Conservation (phyloP, 2,797 vertebrate genomes). For the Onychomys arenicola region DNA sequence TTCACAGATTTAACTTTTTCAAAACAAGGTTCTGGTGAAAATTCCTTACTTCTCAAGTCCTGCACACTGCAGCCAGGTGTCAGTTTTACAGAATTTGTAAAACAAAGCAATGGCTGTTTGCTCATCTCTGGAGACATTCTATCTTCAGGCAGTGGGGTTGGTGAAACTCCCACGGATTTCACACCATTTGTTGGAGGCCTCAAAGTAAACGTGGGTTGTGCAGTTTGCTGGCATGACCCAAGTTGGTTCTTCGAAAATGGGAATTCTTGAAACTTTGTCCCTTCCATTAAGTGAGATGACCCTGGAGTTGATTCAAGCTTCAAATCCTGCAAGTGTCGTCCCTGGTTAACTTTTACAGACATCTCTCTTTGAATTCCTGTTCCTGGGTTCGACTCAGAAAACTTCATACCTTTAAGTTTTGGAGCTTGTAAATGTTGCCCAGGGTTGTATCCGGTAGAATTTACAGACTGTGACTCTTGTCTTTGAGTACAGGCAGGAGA, state of each 20-base stretch:
- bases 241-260: neutral
- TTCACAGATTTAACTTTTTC: neutral
- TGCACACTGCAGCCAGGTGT: no score
- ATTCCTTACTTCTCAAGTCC: no score
- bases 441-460: neutral
- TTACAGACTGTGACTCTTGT: neutral
- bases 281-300: constrained; percentile 42
- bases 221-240: constrained; percentile 58
- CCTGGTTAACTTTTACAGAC: neutral
- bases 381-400: constrained; percentile 39
- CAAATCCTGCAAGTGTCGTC: constrained; percentile 14
- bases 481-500: neutral
- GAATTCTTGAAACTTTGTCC: neutral
- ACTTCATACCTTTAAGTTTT: constrained; percentile 42
- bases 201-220: constrained; percentile 22
- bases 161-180: constrained; percentile 52
- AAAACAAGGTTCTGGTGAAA: neutral
- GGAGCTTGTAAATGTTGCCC: neutral
- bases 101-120: no score
- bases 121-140: no score
- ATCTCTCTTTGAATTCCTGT: constrained; percentile 25
- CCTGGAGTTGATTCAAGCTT: constrained; percentile 37
- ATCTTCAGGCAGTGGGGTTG: constrained; percentile 45
- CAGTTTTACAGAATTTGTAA: no score
- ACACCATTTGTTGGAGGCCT: constrained; percentile 43